A percentile compares a stretch with the other conserved stretches of the same genome.
Conservation (phyloP, 2,888 invertebrate genomes). For the Drosophila fungiperda region DNA sequence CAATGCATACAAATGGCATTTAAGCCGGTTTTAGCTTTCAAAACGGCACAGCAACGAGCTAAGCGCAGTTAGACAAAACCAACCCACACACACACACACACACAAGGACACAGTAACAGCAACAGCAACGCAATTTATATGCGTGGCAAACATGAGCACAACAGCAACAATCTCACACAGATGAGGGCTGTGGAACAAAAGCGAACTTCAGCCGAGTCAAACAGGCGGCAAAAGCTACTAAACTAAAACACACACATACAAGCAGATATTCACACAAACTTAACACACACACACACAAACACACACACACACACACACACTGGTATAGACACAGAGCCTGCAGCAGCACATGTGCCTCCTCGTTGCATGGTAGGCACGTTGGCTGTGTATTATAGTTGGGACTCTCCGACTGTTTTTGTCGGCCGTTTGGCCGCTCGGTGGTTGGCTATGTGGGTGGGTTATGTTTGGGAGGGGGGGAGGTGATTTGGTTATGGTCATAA, state of each 20-base stretch:
- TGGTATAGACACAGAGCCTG: constrained; percentile 37
- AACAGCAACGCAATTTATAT: constrained; percentile 76
- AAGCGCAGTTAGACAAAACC: constrained; percentile 61
- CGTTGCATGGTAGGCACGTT: constrained; percentile 61
- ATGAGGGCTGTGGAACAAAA: constrained; percentile 46
- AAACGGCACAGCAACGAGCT: constrained; percentile 66
- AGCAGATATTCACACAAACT: constrained; percentile 21
- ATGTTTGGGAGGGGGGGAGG: constrained; percentile 28
- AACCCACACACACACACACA: constrained; percentile 30
- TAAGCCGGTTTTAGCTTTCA: constrained; percentile 75
- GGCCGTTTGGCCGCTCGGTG: constrained; percentile 27
- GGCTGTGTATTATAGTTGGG: constrained; percentile 67
- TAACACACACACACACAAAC: constrained; percentile 11
- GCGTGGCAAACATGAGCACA: constrained; percentile 66
- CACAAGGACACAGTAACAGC: constrained; percentile 5
- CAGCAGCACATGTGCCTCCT: constrained; percentile 49
- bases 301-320: constrained; percentile 8
- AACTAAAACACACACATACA: constrained; percentile 54
- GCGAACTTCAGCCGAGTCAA: constrained; percentile 74
- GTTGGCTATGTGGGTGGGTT: constrained; percentile 19
- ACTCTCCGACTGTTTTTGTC: constrained; percentile 23
- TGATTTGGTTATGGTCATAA: constrained; percentile 82
- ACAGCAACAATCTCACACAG: constrained; percentile 42
- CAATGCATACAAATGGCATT: constrained; percentile 83
- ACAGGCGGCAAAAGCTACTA: constrained; percentile 78